Evolutionary conservation across 2,113 vertebrate species (phyloP), one percentile per base, ranked within the genome.

Genomic region (Helogale parvula): DNA sequence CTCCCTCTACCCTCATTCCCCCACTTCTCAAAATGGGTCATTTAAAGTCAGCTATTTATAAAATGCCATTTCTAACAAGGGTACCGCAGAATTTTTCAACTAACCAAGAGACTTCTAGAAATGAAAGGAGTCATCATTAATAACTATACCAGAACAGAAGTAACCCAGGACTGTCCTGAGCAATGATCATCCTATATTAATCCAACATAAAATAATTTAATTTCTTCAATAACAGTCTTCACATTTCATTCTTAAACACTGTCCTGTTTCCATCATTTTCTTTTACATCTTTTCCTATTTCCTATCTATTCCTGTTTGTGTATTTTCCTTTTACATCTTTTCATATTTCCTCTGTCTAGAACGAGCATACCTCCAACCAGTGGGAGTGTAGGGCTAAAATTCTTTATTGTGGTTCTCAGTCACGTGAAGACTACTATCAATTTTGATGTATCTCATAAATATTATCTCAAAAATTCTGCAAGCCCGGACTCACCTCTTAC

Each of bases 1-100:
- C 13, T 71, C 31, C 47, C 38, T 41, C 27, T 90, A 95, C 92
- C 6, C 41, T 84, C n/a, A 76, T 80, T 47, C 57, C 15, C 9
- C 10, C 12, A 8, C 8, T 9, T 5, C 14, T 85, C 54, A 41
- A 88, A 88, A 82, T 69, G 16, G 63, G n/a, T 91, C 38, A 90
- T 45, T 29, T 92, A 50, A 91, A 76, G 57, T 95, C 57, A 71
- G 33, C 60, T 85, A 60, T 79, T 93, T 63, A 92, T 68, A 71
- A 71, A 97, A 90, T 6, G 16, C 33, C 27, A 91, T 12, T 31
- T 72, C 45, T n/a, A 85, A 88, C 11, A 71, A 71, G 33, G 41
- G n/a, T 77, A 57, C 77, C 12, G 29, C 41, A 19, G 69, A 82
- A 85, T 27, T 95, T 81, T 93, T 89, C 25, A 96, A 25, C 25